A percentile compares a stretch with the other conserved stretches of the same genome.
Evolutionary conservation across 1,140 invertebrate genomes (phyloP).

Genomic region (Phocides pigmalion): DNA sequence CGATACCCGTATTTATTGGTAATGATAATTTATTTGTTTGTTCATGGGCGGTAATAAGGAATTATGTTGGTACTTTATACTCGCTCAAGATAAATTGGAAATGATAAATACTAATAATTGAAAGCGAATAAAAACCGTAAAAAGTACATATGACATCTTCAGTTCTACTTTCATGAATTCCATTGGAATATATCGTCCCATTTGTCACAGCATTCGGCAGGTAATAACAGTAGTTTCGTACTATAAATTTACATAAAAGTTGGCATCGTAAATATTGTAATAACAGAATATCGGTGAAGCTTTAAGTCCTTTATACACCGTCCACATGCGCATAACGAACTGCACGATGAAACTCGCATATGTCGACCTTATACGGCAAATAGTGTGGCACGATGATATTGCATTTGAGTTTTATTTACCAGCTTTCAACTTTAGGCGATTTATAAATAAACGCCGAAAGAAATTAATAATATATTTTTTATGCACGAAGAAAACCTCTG

Average conservation of each 20-base stretch:
- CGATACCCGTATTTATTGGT: conserved; percentile 29
- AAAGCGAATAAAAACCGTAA: background rate
- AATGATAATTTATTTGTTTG: conserved; percentile 28
- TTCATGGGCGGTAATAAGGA: conserved; percentile 9
- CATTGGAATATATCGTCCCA: conserved; percentile 1
- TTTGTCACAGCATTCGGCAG: conserved; percentile 5
- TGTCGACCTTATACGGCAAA: too few relatives aligned
- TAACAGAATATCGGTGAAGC: conserved; percentile 4
- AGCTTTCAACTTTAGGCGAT: too few relatives aligned
- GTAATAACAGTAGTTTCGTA: conserved; percentile 20
- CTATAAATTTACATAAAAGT: conserved; percentile 14
- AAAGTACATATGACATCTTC: background rate
- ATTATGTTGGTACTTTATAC: conserved; percentile 4
- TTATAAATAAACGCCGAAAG: too few relatives aligned
- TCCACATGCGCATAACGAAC: too few relatives aligned
- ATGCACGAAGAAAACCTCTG: too few relatives aligned
- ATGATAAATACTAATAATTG: too few relatives aligned
- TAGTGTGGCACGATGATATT: too few relatives aligned
- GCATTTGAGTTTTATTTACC: too few relatives aligned
- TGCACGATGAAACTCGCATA: too few relatives aligned
- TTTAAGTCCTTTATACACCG: conserved; percentile 7
- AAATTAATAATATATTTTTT: too few relatives aligned
- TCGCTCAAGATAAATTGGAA: background rate
- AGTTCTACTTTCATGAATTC: background rate
- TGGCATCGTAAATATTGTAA: conserved; percentile 11